Conservation (phyloP, 1,140 invertebrate genomes). For the Himalopsyche phryganea region DNA sequence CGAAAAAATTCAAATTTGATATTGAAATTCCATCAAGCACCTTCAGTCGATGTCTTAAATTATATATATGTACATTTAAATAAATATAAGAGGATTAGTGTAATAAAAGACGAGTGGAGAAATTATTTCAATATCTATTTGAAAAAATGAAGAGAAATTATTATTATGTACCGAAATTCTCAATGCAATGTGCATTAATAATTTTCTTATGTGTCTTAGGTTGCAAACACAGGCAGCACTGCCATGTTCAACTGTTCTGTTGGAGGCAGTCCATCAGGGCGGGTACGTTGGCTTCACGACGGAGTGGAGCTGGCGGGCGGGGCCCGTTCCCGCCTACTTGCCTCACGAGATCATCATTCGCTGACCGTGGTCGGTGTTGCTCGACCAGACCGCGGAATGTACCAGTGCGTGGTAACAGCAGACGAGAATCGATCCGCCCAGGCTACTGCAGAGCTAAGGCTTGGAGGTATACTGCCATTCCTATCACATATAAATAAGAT, state of each 20-base stretch:
- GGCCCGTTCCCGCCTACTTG: slow-evolving; percentile 49
- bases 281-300: slow-evolving; percentile 71
- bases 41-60: no score
- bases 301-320: slow-evolving; percentile 61
- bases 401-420: slow-evolving; percentile 75
- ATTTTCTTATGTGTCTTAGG: slow-evolving; percentile 41
- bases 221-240: slow-evolving; percentile 49
- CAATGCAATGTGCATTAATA: no score
- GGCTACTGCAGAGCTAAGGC: slow-evolving; percentile 65
- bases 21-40: no score
- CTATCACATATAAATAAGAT: neutral
- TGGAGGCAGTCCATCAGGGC: slow-evolving; percentile 68
- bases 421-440: slow-evolving; percentile 64
- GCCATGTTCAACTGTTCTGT: slow-evolving; percentile 62
- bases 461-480: slow-evolving; percentile 69
- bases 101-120: no score
- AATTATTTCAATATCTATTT: no score
- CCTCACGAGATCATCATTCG: slow-evolving; percentile 46
- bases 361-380: slow-evolving; percentile 64
- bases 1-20: no score
- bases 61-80: no score
- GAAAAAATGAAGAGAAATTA: no score
- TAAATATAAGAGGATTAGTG: no score
- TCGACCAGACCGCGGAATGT: slow-evolving; percentile 76
- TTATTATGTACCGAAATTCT: no score